Evolutionary conservation across 2,888 invertebrate genomes (phyloP).

Genomic region (Callyntrura sp.): DNA sequence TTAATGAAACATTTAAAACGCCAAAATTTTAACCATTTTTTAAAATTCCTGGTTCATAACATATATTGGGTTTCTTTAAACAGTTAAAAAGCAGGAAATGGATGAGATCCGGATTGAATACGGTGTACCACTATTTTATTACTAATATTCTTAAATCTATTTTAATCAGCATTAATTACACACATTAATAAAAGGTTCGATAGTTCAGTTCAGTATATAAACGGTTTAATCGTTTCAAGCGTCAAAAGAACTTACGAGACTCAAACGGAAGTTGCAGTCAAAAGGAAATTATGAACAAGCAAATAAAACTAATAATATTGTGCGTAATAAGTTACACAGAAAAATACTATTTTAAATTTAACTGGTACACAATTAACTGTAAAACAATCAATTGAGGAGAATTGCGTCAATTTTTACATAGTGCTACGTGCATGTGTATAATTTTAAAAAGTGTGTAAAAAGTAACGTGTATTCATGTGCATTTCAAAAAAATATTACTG

Average conservation of each 20-base stretch:
- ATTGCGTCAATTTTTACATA: conserved; percentile 46
- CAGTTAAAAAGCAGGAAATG: not conserved
- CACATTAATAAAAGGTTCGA: not conserved
- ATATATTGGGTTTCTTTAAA: too few species aligned
- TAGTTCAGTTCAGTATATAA: not conserved
- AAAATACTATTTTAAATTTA: conserved; percentile 49
- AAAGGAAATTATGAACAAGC: conserved; percentile 54
- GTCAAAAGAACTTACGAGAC: conserved; percentile 49
- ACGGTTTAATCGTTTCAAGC: too few species aligned
- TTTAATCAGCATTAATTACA: not conserved
- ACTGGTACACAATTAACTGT: conserved; percentile 17
- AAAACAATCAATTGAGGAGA: conserved; percentile 47
- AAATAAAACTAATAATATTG: conserved; percentile 34
- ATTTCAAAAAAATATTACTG: conserved; percentile 3
- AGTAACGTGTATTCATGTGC: not conserved
- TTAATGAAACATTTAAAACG: not conserved
- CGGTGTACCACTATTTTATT: conserved; percentile 57
- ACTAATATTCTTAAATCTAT: conserved; percentile 24
- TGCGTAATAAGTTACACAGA: conserved; percentile 15
- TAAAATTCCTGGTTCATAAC: not conserved
- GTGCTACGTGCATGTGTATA: conserved; percentile 16
- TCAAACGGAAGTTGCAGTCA: conserved; percentile 8
- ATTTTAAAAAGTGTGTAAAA: not conserved
- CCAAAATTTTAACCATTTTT: not conserved
- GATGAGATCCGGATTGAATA: conserved; percentile 50